Evolutionary conservation across 2,888 invertebrate species (phyloP).

Genomic region (Omphaloscelis lunosa): DNA sequence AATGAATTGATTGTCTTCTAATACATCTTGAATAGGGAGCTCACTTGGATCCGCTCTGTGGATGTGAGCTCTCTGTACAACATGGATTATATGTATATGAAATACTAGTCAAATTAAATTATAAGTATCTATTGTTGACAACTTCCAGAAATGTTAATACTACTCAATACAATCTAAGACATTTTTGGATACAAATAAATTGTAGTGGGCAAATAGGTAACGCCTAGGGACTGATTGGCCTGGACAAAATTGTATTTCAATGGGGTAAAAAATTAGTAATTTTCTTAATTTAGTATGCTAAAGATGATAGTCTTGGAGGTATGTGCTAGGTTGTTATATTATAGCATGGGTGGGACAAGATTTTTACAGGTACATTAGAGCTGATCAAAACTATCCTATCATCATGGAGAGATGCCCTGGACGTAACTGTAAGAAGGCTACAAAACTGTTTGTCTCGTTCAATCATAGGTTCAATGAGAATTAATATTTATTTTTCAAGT

Average conservation of each 20-base stretch:
- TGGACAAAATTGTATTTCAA: slow-evolving; percentile 37
- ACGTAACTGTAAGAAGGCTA: slow-evolving; percentile 55
- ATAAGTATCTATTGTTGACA: slow-evolving; percentile 48
- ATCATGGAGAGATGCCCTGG: slow-evolving; percentile 42
- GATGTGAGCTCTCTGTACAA: slow-evolving; percentile 50
- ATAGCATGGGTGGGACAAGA: slow-evolving; percentile 31
- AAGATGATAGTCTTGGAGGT: slow-evolving; percentile 43
- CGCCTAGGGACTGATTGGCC: slow-evolving; percentile 41
- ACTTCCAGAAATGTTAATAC: slow-evolving; percentile 33
- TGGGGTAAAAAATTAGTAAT: slow-evolving; percentile 4
- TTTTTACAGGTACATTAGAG: slow-evolving; percentile 55
- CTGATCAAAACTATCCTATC: slow-evolving; percentile 40
- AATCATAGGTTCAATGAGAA: slow-evolving; percentile 18
- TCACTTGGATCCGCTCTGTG: slow-evolving; percentile 34
- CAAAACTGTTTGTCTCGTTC: slow-evolving; percentile 45
- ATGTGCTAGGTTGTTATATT: slow-evolving; percentile 36
- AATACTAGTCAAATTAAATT: slow-evolving; percentile 48
- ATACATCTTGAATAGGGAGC: slow-evolving; percentile 54
- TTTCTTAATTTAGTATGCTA: background rate
- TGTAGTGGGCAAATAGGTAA: slow-evolving; percentile 17
- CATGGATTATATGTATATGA: slow-evolving; percentile 53
- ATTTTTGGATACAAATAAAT: slow-evolving; percentile 31
- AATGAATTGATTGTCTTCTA: slow-evolving; percentile 47
- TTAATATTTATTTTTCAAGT: slow-evolving; percentile 16
- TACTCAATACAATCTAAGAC: slow-evolving; percentile 35